Base-by-base conservation (phyloP, 2,888 invertebrate genomes). In the Rotaria magnacalcarata region DNA sequence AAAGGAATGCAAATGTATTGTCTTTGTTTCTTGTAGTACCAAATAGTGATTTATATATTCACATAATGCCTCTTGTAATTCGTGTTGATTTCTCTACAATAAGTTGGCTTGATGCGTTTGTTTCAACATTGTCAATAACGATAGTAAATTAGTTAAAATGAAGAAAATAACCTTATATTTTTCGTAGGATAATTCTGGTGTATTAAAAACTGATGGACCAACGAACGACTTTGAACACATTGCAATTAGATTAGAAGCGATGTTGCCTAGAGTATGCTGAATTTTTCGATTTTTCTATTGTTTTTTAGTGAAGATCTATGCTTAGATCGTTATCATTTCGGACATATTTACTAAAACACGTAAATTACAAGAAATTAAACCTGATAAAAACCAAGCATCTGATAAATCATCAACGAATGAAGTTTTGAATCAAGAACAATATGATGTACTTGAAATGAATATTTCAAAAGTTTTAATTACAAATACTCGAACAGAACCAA, bases 21-120 rank as follows among this genome's bases (percentile, higher is more conserved):
- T 6, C 14, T 67, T 67, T 27, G 16, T 16, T 80, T 80, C 47
- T 34, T 16, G 0, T 80, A 80, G 80, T 80, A 47, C 80, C 80
- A 1, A 80, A 80, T 47, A 80, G 47, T 47, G 80, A 80, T 80
- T 47, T 80, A 4, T 47, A 80, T 43, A 47, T 80, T 80, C 80
- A 80, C n/a, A n/a, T 80, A 47, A 47, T 80, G 80, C 80, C 80
- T 47, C 8, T 80, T 11, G 24, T 43, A 4, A 47, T 80, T 24
- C 47, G 43, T 80, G 14, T 80, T 80, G 80, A 80, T 80, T 80
- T 80, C 47, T 24, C 80, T 47, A 80, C 80, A 80, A n/a, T 34
- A n/a, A 80, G 47, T n/a, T 80, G 80, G 80, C 24, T 80, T 14
- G 8, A 80, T 80, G 43, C 80, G 1, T 80, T 80, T 47, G 19